phyloP scores from a whole-genome alignment of 2,113 vertebrate species.

The Delphinus delphis region DNA sequence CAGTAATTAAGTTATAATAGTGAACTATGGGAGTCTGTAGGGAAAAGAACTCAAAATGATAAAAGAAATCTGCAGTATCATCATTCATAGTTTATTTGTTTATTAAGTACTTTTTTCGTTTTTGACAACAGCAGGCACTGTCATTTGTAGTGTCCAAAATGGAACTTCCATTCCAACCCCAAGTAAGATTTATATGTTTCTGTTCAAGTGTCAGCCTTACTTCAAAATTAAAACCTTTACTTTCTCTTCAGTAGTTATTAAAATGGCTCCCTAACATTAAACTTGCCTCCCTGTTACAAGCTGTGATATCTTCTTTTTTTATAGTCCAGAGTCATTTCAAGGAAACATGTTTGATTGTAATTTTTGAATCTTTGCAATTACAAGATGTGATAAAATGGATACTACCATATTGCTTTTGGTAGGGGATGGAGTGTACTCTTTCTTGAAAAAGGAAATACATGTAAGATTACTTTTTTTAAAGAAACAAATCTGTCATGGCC shows the following conservation, averaged over 20 bases:
- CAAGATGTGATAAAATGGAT: not conserved
- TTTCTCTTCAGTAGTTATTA: not conserved
- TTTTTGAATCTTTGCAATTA: not conserved
- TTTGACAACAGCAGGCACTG: not conserved
- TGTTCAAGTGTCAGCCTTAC: not conserved
- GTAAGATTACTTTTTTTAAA: not conserved
- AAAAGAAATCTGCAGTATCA: not conserved
- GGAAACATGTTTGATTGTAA: not conserved
- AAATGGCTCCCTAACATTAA: not conserved
- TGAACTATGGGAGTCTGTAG: not conserved
- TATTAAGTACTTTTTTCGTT: too few species aligned
- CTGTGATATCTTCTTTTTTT: not conserved
- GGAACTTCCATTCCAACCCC: not conserved
- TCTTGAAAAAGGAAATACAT: not conserved
- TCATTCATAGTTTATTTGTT: not conserved
- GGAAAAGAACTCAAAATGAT: not conserved
- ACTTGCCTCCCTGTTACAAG: not conserved
- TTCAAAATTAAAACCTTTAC: slow-evolving; percentile 39
- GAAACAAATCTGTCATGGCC: not conserved
- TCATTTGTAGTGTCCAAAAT: slow-evolving; percentile 7
- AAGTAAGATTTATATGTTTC: slow-evolving; percentile 19
- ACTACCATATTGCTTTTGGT: not conserved
- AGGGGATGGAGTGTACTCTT: not conserved
- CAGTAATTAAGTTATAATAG: not conserved
- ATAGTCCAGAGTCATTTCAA: not conserved